A percentile compares a stretch with the other conserved stretches of the same genome.
phyloP scores from a whole-genome alignment of 1,140 invertebrate genomes.

The Zaprionus nigranus region DNA sequence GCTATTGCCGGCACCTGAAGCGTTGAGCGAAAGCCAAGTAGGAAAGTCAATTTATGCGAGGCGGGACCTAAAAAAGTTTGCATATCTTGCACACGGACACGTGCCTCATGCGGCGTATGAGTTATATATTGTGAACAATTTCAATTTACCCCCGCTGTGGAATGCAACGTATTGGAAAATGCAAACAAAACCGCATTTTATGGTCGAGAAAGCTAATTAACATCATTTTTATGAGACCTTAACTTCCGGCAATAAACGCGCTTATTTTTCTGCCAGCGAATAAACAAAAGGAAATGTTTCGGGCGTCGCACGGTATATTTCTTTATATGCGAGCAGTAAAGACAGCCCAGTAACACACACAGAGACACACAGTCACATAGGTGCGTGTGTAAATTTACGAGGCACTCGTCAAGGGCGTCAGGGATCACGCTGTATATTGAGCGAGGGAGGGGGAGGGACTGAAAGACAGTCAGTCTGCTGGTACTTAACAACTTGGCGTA shows the following conservation, averaged over 20 bases:
- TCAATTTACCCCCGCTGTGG: slow-evolving; percentile 24
- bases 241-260: slow-evolving; percentile 40
- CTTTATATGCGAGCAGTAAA: slow-evolving; percentile 15
- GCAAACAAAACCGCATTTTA: slow-evolving; percentile 38
- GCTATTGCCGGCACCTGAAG: slow-evolving; percentile 33
- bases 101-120: slow-evolving; percentile 14
- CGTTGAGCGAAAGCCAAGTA: slow-evolving; percentile 27
- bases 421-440: background rate
- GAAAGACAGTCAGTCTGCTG: slow-evolving; percentile 22
- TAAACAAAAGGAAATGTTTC: slow-evolving; percentile 38
- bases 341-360: slow-evolving; percentile 1
- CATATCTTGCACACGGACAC: background rate
- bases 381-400: slow-evolving; percentile 46
- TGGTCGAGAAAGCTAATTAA: slow-evolving; percentile 42
- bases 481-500: slow-evolving; percentile 50
- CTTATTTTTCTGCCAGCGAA: slow-evolving; percentile 29
- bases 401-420: slow-evolving; percentile 22
- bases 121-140: slow-evolving; percentile 37
- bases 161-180: slow-evolving; percentile 36
- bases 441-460: too few species aligned
- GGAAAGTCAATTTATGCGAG: slow-evolving; percentile 44
- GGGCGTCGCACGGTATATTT: slow-evolving; percentile 9
- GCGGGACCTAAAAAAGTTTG: slow-evolving; percentile 10
- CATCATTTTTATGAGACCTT: slow-evolving; percentile 47
- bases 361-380: slow-evolving; percentile 1